These are phyloP conservation scores for Hippocampus barbouri DNA, from an alignment of 2,113 vertebrate species.

Conservation along the genomic window DNA sequence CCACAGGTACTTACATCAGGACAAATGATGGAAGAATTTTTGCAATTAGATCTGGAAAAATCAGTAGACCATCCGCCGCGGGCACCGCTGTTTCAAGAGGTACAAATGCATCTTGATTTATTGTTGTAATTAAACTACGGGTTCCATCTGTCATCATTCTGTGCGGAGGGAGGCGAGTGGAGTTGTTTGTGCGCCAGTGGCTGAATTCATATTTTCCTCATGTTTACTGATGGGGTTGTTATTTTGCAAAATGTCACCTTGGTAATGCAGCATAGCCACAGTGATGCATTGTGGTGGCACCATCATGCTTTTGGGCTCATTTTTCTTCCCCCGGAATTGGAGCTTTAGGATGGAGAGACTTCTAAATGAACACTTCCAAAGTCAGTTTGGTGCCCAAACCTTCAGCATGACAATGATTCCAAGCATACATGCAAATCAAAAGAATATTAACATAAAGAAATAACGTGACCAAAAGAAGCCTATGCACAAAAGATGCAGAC, in stretches of 20 bases:
- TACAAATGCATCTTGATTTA: conserved; percentile 41
- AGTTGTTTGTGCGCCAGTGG: background rate
- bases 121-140: background rate
- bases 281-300: background rate
- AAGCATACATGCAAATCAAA: no score
- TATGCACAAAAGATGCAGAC: no score
- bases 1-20: conserved; percentile 90
- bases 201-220: background rate
- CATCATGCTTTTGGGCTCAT: background rate
- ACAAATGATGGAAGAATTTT: conserved; percentile 96
- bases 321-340: no score
- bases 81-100: conserved; percentile 79
- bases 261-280: background rate
- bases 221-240: conserved; percentile 1
- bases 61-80: conserved; percentile 73
- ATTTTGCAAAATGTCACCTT: background rate
- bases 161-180: background rate
- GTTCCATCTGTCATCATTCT: background rate
- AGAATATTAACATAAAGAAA: no score
- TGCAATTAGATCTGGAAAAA: conserved; percentile 91
- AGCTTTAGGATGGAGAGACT: no score
- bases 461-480: no score
- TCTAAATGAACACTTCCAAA: no score
- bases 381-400: no score
- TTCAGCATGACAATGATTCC: no score